phyloP scores from a whole-genome alignment of 92 coral and sea anemone genomes.

The Paragorgia papillata region DNA sequence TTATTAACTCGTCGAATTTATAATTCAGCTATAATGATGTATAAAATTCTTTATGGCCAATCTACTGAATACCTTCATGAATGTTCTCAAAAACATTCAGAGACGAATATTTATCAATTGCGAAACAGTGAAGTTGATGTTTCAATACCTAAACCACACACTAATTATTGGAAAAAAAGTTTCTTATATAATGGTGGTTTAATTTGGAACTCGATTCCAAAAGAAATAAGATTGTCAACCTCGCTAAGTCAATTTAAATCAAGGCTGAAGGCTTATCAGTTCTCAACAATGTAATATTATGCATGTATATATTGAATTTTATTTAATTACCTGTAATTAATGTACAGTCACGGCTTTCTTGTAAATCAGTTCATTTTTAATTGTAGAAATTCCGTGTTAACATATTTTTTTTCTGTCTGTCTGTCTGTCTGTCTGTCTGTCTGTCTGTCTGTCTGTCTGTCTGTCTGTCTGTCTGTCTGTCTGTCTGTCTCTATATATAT shows the following conservation, averaged over 20 bases:
- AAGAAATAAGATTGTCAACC: conserved; percentile 5
- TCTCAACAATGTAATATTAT: too few relatives aligned
- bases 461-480: too few relatives aligned
- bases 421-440: not conserved
- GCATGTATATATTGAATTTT: too few relatives aligned
- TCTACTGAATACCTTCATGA: not conserved
- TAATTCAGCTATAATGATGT: not conserved
- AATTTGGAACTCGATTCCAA: conserved; percentile 28
- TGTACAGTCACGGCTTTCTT: too few relatives aligned
- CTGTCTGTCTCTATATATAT: too few relatives aligned
- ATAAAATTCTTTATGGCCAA: not conserved
- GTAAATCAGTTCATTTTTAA: too few relatives aligned
- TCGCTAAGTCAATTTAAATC: conserved; percentile 4
- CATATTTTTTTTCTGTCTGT: too few relatives aligned
- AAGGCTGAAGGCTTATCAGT: conserved; percentile 2
- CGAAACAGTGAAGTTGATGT: not conserved
- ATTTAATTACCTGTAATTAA: too few relatives aligned
- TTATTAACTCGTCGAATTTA: not conserved
- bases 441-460: not conserved
- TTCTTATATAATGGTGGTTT: conserved; percentile 34
- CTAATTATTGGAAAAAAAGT: conserved; percentile 24
- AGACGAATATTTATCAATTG: not conserved
- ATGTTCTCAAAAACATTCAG: not conserved
- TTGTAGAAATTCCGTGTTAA: too few relatives aligned
- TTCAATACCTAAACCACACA: conserved; percentile 15